A percentile compares a stretch with the other conserved stretches of the same genome.
Conservation (phyloP, 2,113 vertebrate genomes). For the Siphamia tubifer region DNA sequence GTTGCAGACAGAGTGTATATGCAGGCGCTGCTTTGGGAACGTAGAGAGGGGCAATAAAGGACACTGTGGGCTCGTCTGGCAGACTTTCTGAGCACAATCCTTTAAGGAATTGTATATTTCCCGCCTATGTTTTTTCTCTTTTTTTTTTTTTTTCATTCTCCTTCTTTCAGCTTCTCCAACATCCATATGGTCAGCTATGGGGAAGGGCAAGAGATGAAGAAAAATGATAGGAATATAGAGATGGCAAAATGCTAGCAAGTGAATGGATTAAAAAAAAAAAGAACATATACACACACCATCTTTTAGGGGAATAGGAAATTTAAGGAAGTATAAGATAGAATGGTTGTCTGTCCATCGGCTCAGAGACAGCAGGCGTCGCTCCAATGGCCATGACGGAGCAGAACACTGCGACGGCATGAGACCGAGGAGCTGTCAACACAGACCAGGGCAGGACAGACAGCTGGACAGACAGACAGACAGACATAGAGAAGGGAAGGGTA, state of each 20-base stretch:
- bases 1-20: constrained; percentile 29
- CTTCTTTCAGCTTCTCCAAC: constrained; percentile 30
- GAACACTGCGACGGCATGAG: constrained; percentile 61
- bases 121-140: constrained; percentile 16
- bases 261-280: constrained; percentile 50
- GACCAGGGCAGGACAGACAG: constrained; percentile 52
- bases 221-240: constrained; percentile 35
- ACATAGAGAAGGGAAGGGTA: constrained; percentile 13
- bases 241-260: constrained; percentile 20
- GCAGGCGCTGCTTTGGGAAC: constrained; percentile 27
- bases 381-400: constrained; percentile 75
- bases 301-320: constrained; percentile 27
- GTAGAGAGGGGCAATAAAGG: constrained; percentile 23
- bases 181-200: constrained; percentile 46
- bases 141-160: background rate
- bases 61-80: constrained; percentile 49
- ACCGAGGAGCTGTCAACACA: constrained; percentile 71
- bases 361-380: constrained; percentile 68
- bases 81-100: constrained; percentile 54
- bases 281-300: too few species aligned
- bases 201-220: constrained; percentile 40
- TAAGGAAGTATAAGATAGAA: constrained; percentile 37
- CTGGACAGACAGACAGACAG: constrained; percentile 37
- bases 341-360: constrained; percentile 64
- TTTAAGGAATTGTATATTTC: constrained; percentile 46